Evolutionary conservation across 2,113 vertebrate species (phyloP).

Genomic region (Chauna torquata): DNA sequence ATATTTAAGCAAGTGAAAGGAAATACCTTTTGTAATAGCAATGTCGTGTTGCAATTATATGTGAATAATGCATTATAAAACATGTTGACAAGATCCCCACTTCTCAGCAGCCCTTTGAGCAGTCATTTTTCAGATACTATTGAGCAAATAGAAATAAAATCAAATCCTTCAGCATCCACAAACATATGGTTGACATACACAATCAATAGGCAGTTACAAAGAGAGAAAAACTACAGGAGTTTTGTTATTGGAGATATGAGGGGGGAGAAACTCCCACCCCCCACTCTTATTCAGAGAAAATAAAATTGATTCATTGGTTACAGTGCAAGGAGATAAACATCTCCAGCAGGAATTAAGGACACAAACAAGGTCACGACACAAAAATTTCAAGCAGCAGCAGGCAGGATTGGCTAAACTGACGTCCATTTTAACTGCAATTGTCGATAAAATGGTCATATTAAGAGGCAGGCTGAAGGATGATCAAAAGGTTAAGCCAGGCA

Average conservation of each 20-base stretch:
- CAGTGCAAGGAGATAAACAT: constrained; percentile 12
- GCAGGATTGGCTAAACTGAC: background rate
- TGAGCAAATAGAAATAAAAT: constrained; percentile 40
- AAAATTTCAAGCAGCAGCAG: background rate
- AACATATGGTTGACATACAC: background rate
- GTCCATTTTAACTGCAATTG: background rate
- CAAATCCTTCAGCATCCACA: background rate
- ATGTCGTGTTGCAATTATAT: background rate
- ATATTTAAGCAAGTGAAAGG: background rate
- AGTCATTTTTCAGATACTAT: constrained; percentile 13
- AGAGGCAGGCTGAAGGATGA: background rate
- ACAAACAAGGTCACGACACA: constrained; percentile 33
- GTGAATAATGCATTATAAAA: constrained; percentile 12
- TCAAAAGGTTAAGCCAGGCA: background rate
- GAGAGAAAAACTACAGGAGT: constrained; percentile 18
- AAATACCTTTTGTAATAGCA: background rate
- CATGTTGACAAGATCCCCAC: background rate
- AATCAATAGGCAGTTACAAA: constrained; percentile 36
- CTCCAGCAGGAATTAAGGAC: constrained; percentile 56
- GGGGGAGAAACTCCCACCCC: background rate
- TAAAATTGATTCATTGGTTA: constrained; percentile 41
- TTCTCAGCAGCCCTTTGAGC: background rate
- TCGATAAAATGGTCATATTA: background rate
- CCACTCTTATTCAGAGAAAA: background rate
- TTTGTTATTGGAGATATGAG: background rate